Base-by-base conservation (phyloP, 2,888 invertebrate species). In the Volucella zonaria region DNA sequence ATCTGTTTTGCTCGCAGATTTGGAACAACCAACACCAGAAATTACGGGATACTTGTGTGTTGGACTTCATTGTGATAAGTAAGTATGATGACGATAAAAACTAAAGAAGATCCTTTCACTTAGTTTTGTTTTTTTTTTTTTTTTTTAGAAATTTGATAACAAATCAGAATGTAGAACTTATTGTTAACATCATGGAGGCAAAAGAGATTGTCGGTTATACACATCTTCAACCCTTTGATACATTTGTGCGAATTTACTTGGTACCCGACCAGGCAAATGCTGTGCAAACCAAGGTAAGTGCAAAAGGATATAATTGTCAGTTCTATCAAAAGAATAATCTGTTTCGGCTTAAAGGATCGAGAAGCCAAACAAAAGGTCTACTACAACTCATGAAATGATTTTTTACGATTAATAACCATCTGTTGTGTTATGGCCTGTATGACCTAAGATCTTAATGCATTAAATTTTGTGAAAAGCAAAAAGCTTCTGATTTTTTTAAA, bases 41-140 rank as follows among this genome's bases (percentile, higher is more conserved):
- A 92, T 95, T 76, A 95, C 95, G 1, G 96, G 96, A 6, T 95
- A 95, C 90, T 91, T 96, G 8, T 96, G 96, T 90, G 93, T 96
- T 85, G 95, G 95, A 10, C 92, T 96, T 66, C 95, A 96, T 89
- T 95, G 95, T 89, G 96, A 96, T 90, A 95, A 94, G 95, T 96
- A 91, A 92, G 92, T 54, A 11, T 0, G 1, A 11, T 8, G 2
- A 31, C n/a, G 1, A 23, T 88, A n/a, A 8, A 38, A 1, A 12
- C 38, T 59, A 2, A 23, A 3, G 18, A 51, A 0, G 1, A 8
- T 8, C 9, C 12, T 14, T 12, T 58, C 0, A 15, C 11, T n/a
- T 49, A 14, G 18, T 12, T 12, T 18, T n/a, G n/a, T 42, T 40
- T 42, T 8, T 3, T 12, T 38, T n/a, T 14, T 23, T 12, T 38